A percentile compares a stretch with the other conserved stretches of the same genome.
Conservation (phyloP, 2,113 vertebrate genomes). For the Barbus barbus region DNA sequence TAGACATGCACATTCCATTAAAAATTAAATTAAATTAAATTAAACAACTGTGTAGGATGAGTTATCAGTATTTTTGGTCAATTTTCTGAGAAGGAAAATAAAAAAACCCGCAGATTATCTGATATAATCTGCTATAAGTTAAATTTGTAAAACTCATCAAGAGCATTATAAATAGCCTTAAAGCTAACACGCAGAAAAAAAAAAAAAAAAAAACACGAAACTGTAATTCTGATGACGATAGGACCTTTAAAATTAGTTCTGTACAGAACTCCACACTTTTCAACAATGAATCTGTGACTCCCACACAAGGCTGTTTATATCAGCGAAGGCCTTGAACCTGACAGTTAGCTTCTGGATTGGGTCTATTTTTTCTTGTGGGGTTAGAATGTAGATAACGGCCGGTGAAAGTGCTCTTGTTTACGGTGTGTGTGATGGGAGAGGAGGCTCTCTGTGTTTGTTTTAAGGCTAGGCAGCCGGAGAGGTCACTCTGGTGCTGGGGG, state of each 20-base stretch:
- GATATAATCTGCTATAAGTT: no score
- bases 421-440: constrained; percentile 19
- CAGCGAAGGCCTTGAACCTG: constrained; percentile 31
- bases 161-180: no score
- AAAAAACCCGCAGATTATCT: not conserved
- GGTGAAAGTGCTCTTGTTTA: constrained; percentile 32
- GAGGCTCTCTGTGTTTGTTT: constrained; percentile 35
- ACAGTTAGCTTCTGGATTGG: not conserved
- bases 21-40: no score
- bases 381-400: constrained; percentile 12
- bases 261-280: not conserved
- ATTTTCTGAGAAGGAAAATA: not conserved
- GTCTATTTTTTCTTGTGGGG: constrained; percentile 10
- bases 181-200: no score
- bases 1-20: no score
- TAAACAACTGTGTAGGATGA: no score
- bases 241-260: not conserved
- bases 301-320: constrained; percentile 18
- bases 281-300: constrained; percentile 21
- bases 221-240: not conserved
- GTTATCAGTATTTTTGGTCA: no score
- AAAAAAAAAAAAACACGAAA: no score
- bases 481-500: constrained; percentile 65
- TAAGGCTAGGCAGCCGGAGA: constrained; percentile 62
- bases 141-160: not conserved